A percentile compares a stretch with the other conserved stretches of the same genome.
These are phyloP conservation scores for Saguinus imperator DNA, from an alignment of 2,113 vertebrate genomes.

Conservation along the genomic window DNA sequence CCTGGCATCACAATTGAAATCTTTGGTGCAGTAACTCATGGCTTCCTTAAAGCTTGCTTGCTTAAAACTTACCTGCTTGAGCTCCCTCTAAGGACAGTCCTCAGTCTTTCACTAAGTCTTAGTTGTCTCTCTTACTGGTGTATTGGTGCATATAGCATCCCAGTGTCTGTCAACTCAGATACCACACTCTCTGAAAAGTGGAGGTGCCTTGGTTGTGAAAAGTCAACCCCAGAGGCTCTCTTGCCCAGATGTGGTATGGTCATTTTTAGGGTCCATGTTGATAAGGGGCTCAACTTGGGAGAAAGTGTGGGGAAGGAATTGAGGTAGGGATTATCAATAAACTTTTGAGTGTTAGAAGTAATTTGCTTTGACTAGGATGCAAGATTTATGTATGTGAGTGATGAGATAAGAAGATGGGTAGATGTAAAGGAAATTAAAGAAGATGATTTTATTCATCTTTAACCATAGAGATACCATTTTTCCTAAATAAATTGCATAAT, in stretches of 20 bases:
- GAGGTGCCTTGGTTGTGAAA: background rate
- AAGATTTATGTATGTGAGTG: constrained; percentile 32
- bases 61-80: background rate
- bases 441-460: constrained; percentile 51
- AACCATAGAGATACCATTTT: background rate
- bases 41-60: background rate
- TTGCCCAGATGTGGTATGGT: background rate
- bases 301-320: background rate
- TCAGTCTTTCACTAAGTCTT: background rate
- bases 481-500: constrained; percentile 55
- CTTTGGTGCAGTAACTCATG: background rate
- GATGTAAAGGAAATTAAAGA: constrained; percentile 36
- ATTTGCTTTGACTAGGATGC: background rate
- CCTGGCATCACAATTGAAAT: background rate
- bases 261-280: background rate
- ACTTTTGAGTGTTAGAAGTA: background rate
- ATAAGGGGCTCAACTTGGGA: background rate
- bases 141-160: background rate
- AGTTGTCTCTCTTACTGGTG: accelerated
- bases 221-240: background rate
- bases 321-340: background rate
- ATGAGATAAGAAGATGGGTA: constrained; percentile 36
- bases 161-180: background rate
- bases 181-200: background rate
- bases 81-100: background rate